phyloP scores from a whole-genome alignment of 2,113 vertebrate species.

The Circaetus cinerascens region DNA sequence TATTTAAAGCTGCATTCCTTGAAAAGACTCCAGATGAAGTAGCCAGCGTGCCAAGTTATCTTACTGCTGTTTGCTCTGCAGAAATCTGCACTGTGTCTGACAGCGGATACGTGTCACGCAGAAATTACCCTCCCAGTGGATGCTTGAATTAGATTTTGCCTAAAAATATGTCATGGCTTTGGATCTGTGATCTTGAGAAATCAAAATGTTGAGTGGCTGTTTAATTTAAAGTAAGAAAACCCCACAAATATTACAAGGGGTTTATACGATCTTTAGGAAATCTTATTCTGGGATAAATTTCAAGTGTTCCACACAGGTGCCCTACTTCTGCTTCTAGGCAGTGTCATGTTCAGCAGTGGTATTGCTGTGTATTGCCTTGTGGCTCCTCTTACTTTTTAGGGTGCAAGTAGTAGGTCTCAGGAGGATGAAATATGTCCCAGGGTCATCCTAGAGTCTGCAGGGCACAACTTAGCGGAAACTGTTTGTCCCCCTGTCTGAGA shows the following conservation, averaged over 20 bases:
- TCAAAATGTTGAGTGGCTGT: neutral
- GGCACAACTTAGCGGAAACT: neutral
- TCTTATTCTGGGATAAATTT: neutral
- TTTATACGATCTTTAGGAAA: neutral
- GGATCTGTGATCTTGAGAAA: neutral
- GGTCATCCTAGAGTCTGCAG: neutral
- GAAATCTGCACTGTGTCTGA: neutral
- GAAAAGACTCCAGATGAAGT: neutral
- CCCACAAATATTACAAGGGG: neutral
- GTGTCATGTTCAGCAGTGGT: neutral
- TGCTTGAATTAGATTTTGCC: neutral
- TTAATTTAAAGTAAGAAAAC: neutral
- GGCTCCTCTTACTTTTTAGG: neutral
- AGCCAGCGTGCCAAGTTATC: neutral
- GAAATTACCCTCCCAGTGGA: neutral
- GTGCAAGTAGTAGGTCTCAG: neutral
- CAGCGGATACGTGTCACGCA: neutral
- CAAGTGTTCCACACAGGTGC: neutral
- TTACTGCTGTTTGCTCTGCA: neutral
- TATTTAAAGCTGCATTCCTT: neutral
- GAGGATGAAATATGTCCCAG: neutral
- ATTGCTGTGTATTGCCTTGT: neutral
- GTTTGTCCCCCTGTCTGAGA: neutral
- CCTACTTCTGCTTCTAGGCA: neutral
- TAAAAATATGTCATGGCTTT: neutral